phyloP scores from a whole-genome alignment of 2,888 invertebrate species.

The Tiliacea aurago region DNA sequence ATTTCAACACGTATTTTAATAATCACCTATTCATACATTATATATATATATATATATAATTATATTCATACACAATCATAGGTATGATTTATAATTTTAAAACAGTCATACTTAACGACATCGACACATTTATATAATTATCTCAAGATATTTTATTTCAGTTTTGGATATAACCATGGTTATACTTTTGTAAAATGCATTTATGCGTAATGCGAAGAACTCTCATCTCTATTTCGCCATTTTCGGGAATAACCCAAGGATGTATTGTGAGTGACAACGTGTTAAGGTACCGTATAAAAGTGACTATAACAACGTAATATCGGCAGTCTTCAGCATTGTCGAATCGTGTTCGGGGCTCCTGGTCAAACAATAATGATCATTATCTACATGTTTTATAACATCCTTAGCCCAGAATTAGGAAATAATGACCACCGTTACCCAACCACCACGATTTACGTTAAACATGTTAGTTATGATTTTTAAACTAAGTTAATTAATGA shows the following conservation, averaged over 20 bases:
- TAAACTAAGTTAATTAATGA: conserved; percentile 37
- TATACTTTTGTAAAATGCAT: conserved; percentile 42
- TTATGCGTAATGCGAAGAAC: conserved; percentile 25
- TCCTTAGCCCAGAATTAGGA: conserved; percentile 23
- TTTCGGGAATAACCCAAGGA: not conserved
- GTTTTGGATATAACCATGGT: conserved; percentile 13
- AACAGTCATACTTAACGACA: conserved; percentile 7
- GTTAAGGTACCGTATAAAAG: conserved; percentile 27
- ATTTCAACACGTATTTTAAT: conserved; percentile 13
- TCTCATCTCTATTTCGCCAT: not conserved
- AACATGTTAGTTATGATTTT: conserved; percentile 40
- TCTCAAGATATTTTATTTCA: conserved; percentile 18
- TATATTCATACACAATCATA: too few species aligned
- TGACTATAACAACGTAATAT: conserved; percentile 81
- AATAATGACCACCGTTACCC: conserved; percentile 41
- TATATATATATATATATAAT: too few species aligned
- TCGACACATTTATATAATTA: not conserved
- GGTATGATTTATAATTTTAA: conserved; percentile 5
- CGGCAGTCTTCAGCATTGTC: conserved; percentile 79
- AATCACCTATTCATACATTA: too few species aligned
- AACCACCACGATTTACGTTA: conserved; percentile 38
- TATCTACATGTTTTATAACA: conserved; percentile 26
- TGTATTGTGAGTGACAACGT: conserved; percentile 15
- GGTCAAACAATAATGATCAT: conserved; percentile 63
- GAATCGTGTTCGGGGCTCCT: conserved; percentile 84